These are phyloP conservation scores for Drosophila nannoptera DNA, from an alignment of 1,140 invertebrate species.

Conservation along the genomic window DNA sequence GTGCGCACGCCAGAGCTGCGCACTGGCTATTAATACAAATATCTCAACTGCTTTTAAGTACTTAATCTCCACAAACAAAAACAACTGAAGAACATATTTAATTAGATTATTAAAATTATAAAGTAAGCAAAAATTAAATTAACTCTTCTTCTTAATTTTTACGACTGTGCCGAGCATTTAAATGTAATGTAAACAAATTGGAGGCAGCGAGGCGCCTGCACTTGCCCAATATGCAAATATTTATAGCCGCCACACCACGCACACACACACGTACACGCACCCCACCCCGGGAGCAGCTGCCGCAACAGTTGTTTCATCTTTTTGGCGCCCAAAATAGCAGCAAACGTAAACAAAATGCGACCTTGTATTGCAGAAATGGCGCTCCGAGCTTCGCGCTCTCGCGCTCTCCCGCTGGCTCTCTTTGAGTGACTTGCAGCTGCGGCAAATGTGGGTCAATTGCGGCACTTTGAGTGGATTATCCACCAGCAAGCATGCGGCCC, in stretches of 20 bases:
- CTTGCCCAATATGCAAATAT: conserved; percentile 18
- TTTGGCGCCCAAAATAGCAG: conserved; percentile 75
- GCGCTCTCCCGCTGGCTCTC: not conserved
- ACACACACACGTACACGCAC: not conserved
- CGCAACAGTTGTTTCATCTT: conserved; percentile 65
- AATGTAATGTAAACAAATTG: not conserved
- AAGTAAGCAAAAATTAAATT: not conserved
- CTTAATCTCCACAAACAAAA: not conserved
- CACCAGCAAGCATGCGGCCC: conserved; percentile 3
- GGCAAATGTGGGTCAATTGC: conserved; percentile 64
- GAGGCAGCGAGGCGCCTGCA: conserved; percentile 25
- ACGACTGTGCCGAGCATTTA: not conserved
- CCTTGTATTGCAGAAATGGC: conserved; percentile 27
- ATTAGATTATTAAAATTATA: not conserved
- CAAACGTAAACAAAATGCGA: conserved; percentile 58
- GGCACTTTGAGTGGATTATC: conserved; percentile 62
- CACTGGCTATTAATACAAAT: not conserved
- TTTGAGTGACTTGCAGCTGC: conserved; percentile 17
- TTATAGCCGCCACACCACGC: conserved; percentile 18
- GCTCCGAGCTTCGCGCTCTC: conserved; percentile 25
- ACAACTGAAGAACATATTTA: not conserved
- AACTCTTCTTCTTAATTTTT: not conserved
- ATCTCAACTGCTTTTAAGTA: not conserved
- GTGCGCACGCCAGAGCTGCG: conserved; percentile 23
- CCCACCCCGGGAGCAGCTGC: conserved; percentile 6